Evolutionary conservation across 2,888 invertebrate species (phyloP), one percentile per base, ranked within the genome.

Genomic region (Acrobasis consociella): DNA sequence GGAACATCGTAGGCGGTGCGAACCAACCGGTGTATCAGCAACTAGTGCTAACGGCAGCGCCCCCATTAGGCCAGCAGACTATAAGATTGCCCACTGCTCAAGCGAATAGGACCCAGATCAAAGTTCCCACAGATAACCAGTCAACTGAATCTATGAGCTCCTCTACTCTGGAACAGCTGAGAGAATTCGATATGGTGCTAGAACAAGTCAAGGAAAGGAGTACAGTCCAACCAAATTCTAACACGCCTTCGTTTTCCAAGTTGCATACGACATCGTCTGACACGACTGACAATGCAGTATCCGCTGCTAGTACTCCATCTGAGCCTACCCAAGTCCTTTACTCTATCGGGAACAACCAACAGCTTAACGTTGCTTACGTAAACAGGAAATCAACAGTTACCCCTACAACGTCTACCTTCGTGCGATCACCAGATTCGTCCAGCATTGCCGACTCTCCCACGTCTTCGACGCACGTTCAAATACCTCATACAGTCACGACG

Each of bases 181-280:
- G 96, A 62, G 97, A 97, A 78, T 97, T 97, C 73, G 96, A 97
- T 78, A 95, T 96, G 87, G 96, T 97, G 0, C 88, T 96, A 65
- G 96, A 96, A 76, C 96, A 96, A 87, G 96, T 97, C 0, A 96
- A 96, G 78, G 96, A 96, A 80, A 89, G 96, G 65, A 96, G 95
- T 72, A 95, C 94, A 31, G 94, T 94, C 5, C 94, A 94, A 67
- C 94, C 94, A 0, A 83, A 76, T 59, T 68, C 80, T 16, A 82
- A 72, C 49, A 66, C 81, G 9, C 79, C 71, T 53, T 81, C 75
- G 0, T 83, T 80, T 62, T 66, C 80, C 37, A 89, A 89, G 71
- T 62, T 83, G 11, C 80, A 80, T 37, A 77, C 76, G 46, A 62
- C 81, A 13, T 75, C 85, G 1, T 75, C 80, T 9, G 88, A 89